Percentiles rank a stretch among this genome's conserved stretches.
Evolutionary conservation across 2,888 invertebrate species (phyloP).

Genomic region (Elmis aenea): DNA sequence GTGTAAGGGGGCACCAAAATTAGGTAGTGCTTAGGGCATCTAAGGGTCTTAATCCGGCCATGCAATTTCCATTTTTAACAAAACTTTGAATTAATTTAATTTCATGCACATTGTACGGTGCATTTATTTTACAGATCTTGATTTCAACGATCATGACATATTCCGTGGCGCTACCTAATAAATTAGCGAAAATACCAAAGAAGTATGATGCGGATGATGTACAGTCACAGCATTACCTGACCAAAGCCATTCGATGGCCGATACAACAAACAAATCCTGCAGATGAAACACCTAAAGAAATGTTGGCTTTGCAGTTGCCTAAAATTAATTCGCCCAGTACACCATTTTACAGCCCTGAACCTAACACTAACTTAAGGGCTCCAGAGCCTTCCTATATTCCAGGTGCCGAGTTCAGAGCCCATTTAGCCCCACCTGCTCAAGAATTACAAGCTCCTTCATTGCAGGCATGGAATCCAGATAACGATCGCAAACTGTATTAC

Average conservation of each 20-base stretch:
- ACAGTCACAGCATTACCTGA: conserved; percentile 6
- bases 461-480: conserved; percentile 43
- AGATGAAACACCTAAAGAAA: conserved; percentile 19
- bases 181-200: conserved; percentile 16
- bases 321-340: conserved; percentile 30
- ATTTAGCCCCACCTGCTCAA: conserved; percentile 44
- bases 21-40: too few species aligned
- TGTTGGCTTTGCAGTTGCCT: conserved; percentile 36
- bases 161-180: conserved; percentile 12
- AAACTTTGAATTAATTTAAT: too few species aligned
- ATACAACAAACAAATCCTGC: conserved; percentile 3
- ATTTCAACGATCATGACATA: conserved; percentile 8
- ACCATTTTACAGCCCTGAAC: conserved; percentile 38
- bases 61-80: too few species aligned
- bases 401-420: conserved; percentile 3
- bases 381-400: conserved; percentile 6
- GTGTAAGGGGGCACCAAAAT: too few species aligned
- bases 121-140: conserved; percentile 8
- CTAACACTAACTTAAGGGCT: conserved; percentile 19
- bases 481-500: conserved; percentile 41
- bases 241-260: conserved; percentile 18
- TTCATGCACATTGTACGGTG: too few species aligned
- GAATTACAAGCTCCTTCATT: conserved; percentile 47
- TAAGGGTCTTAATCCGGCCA: too few species aligned
- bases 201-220: conserved; percentile 5